A percentile compares a stretch with the other conserved stretches of the same genome.
Evolutionary conservation across 2,797 vertebrate species (phyloP).

Genomic region (Pantherophis vulpinus): DNA sequence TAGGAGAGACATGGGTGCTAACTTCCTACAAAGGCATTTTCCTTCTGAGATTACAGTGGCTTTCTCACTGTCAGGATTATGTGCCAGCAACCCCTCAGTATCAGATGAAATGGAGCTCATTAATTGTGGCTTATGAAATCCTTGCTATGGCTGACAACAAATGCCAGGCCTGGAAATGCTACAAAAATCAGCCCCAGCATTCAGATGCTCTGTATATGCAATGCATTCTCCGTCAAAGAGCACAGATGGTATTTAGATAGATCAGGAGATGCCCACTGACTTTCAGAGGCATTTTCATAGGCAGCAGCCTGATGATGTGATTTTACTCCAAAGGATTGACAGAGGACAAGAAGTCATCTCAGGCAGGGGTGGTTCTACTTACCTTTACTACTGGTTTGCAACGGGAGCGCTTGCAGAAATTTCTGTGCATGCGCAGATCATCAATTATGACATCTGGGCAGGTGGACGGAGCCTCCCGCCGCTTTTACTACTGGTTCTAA

Average conservation of each 20-base stretch:
- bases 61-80: conserved; percentile 7
- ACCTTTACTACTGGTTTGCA: too few relatives aligned
- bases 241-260: neutral
- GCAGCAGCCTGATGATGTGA: neutral
- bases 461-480: too few relatives aligned
- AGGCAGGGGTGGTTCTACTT: too few relatives aligned
- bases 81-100: conserved; percentile 2
- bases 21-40: neutral
- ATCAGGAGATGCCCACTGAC: neutral
- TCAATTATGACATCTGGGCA: too few relatives aligned
- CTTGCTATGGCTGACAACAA: rapidly evolving
- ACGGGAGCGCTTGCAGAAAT: too few relatives aligned
- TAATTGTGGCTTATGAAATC: neutral
- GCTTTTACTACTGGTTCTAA: too few relatives aligned
- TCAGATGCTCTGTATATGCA: neutral
- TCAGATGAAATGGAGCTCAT: rapidly evolving
- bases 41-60: conserved; percentile 26
- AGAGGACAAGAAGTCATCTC: neutral
- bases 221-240: neutral
- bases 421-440: too few relatives aligned
- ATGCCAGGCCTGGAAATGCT: neutral
- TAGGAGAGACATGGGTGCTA: too few relatives aligned
- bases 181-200: neutral
- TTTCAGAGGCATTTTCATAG: neutral
- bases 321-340: neutral